A percentile compares a stretch with the other conserved stretches of the same genome.
Conservation (phyloP, 2,888 invertebrate species). For the Hydropsyche betteni region DNA sequence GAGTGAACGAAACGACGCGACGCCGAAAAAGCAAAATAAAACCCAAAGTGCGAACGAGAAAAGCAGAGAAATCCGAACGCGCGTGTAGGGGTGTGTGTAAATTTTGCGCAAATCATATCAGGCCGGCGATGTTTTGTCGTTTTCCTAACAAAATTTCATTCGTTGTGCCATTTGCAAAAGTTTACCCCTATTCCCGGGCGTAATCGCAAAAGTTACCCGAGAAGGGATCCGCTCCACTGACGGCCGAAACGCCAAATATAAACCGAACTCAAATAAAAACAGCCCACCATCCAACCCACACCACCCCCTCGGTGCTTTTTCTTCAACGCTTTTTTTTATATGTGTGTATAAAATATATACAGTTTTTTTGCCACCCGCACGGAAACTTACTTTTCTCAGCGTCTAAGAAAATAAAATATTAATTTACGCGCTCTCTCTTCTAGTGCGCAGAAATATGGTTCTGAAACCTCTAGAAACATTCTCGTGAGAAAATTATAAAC, state of each 20-base stretch:
- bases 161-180: slow-evolving; percentile 38
- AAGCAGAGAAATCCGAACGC: too few species aligned
- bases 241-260: slow-evolving; percentile 39
- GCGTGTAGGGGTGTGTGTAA: slow-evolving; percentile 8
- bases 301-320: slow-evolving; percentile 24
- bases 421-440: slow-evolving; percentile 1
- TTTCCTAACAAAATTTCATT: slow-evolving; percentile 37
- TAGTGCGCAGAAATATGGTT: too few species aligned
- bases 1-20: too few species aligned
- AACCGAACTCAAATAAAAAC: slow-evolving; percentile 34
- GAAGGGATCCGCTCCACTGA: slow-evolving; percentile 36
- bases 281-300: slow-evolving; percentile 1
- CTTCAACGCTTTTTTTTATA: slow-evolving; percentile 27
- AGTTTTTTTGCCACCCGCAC: slow-evolving; percentile 2
- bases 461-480: neutral
- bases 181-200: slow-evolving; percentile 42
- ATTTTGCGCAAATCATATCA: slow-evolving; percentile 36
- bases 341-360: slow-evolving; percentile 6
- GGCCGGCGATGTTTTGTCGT: slow-evolving; percentile 37
- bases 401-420: slow-evolving; percentile 23
- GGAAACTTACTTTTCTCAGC: slow-evolving; percentile 19
- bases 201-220: slow-evolving; percentile 40
- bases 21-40: too few species aligned
- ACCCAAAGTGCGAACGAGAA: too few species aligned
- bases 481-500: slow-evolving; percentile 27